These are phyloP conservation scores for Microcebus tavaratra DNA, from an alignment of 2,113 vertebrate genomes.

Conservation along the genomic window DNA sequence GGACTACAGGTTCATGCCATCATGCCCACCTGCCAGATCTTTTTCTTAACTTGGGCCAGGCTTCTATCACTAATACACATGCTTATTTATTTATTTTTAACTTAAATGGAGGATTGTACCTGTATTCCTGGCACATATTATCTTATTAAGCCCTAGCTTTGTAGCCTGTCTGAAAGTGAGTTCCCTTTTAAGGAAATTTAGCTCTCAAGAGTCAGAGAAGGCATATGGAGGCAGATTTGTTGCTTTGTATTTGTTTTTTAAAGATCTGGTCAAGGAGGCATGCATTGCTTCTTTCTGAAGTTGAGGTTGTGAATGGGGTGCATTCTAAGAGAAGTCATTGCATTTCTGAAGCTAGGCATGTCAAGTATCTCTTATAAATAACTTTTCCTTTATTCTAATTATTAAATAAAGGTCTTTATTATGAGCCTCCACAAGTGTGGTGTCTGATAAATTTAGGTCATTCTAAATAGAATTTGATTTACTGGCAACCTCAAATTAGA, in stretches of 20 bases:
- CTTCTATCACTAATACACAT: neutral
- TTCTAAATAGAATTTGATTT: neutral
- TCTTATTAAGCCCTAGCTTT: neutral
- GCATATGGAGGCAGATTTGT: neutral
- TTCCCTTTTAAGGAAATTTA: neutral
- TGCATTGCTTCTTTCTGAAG: neutral
- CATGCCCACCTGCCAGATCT: neutral
- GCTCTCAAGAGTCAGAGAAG: neutral
- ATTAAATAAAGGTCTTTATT: neutral
- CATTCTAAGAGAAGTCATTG: neutral
- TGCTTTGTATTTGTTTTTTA: neutral
- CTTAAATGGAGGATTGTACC: neutral
- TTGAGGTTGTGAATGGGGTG: neutral
- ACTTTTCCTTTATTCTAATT: neutral
- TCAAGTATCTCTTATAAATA: neutral
- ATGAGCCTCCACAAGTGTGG: conserved; percentile 7
- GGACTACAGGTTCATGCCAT: neutral
- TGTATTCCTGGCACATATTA: neutral
- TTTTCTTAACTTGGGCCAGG: neutral
- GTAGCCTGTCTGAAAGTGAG: neutral
- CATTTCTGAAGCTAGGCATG: neutral
- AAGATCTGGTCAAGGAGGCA: neutral
- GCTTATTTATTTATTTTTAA: neutral
- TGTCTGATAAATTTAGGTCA: conserved; percentile 39
- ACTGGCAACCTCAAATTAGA: conserved; percentile 23